These are phyloP conservation scores for Leptobrachium ailaonicum DNA, from an alignment of 2,113 vertebrate genomes.

Conservation along the genomic window DNA sequence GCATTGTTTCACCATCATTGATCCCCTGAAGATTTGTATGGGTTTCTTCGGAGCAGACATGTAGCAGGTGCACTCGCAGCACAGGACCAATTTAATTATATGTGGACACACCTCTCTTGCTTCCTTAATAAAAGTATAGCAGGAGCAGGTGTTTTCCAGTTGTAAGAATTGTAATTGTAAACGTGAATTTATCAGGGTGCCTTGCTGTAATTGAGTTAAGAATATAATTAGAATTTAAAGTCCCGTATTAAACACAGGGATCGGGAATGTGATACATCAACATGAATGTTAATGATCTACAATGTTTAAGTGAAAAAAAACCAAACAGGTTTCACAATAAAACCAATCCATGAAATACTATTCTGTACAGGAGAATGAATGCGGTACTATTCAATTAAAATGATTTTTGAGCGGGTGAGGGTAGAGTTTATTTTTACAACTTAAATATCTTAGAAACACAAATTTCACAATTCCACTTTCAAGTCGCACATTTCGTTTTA, in stretches of 20 bases:
- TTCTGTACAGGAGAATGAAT: neutral
- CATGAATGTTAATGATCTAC: neutral
- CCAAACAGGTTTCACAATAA: neutral
- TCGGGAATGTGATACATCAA: neutral
- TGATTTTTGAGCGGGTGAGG: neutral
- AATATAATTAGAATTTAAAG: slow-evolving; percentile 4
- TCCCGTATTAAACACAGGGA: neutral
- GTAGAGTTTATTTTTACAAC: slow-evolving; percentile 25
- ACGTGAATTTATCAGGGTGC: neutral
- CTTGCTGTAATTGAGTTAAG: neutral
- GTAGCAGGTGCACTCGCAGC: slow-evolving; percentile 24
- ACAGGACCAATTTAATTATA: slow-evolving; percentile 46
- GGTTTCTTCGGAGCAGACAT: slow-evolving; percentile 14
- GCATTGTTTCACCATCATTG: no score
- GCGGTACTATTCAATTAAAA: neutral
- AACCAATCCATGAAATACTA: neutral
- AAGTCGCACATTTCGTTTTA: no score
- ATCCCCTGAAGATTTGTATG: no score
- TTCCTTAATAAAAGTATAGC: neutral
- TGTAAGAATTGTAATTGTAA: neutral
- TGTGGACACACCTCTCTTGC: neutral
- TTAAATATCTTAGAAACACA: neutral
- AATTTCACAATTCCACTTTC: no score
- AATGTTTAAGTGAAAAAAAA: neutral
- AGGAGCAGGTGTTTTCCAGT: slow-evolving; percentile 41